phyloP scores from a whole-genome alignment of 2,888 invertebrate genomes.

The Halictus ligatus region DNA sequence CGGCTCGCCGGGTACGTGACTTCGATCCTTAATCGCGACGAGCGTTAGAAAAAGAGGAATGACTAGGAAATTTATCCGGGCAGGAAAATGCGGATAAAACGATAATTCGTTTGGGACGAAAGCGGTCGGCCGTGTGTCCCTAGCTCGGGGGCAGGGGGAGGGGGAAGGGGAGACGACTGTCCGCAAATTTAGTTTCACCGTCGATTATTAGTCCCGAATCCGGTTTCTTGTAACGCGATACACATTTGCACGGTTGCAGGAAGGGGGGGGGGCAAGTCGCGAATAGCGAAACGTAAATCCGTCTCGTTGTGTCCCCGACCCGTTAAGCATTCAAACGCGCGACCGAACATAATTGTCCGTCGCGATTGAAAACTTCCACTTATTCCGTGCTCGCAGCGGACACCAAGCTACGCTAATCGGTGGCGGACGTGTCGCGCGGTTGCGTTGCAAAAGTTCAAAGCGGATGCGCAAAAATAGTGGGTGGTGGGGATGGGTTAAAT shows the following conservation, averaged over 20 bases:
- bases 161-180: too few relatives aligned
- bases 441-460: not conserved
- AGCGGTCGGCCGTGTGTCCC: not conserved
- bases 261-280: too few relatives aligned
- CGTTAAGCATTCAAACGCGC: constrained; percentile 44
- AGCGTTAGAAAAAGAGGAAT: constrained; percentile 37
- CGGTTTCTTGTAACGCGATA: constrained; percentile 39
- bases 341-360: constrained; percentile 31
- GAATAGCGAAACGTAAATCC: constrained; percentile 35
- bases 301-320: not conserved
- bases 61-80: constrained; percentile 38
- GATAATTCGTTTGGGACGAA: constrained; percentile 44
- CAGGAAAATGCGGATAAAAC: constrained; percentile 51
- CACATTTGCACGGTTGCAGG: not conserved
- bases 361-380: constrained; percentile 25
- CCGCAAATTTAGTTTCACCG: constrained; percentile 37
- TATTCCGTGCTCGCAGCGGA: not conserved
- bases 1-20: constrained; percentile 65
- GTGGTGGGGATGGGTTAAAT: constrained; percentile 13
- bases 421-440: not conserved
- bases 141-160: too few relatives aligned
- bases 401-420: constrained; percentile 10
- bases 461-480: not conserved
- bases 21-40: constrained; percentile 66
- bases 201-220: constrained; percentile 53